Percentiles rank a stretch among this genome's conserved stretches.
These are phyloP conservation scores for Polietes domitor DNA, from an alignment of 2,888 invertebrate genomes.

Conservation along the genomic window DNA sequence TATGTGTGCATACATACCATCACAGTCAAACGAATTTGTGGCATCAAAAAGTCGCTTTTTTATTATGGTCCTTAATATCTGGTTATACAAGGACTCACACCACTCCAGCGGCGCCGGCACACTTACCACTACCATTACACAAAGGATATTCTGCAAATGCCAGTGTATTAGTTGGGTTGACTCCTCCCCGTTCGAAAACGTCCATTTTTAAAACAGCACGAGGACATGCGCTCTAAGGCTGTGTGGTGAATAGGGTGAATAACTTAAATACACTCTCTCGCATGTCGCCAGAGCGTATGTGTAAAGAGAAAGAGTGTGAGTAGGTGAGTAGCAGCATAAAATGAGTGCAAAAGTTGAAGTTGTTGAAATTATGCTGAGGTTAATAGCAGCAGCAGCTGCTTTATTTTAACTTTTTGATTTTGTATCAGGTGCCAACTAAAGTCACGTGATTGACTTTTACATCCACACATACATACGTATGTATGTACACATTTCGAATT, in stretches of 20 bases:
- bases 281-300: neutral
- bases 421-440: conserved; percentile 57
- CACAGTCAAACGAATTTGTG: conserved; percentile 74
- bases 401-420: conserved; percentile 66
- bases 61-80: conserved; percentile 72
- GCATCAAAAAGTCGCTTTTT: conserved; percentile 80
- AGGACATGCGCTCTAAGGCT: conserved; percentile 43
- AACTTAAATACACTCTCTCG: neutral
- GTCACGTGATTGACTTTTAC: conserved; percentile 65
- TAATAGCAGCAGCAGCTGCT: conserved; percentile 61
- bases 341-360: neutral
- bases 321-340: conserved; percentile 6
- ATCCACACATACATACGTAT: neutral
- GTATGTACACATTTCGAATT: neutral
- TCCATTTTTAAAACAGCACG: conserved; percentile 58
- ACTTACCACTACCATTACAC: conserved; percentile 23
- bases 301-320: neutral
- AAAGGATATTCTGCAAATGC: neutral
- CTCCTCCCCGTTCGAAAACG: conserved; percentile 64
- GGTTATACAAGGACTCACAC: conserved; percentile 66
- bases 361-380: conserved; percentile 15
- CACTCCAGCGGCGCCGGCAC: conserved; percentile 25
- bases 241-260: conserved; percentile 54
- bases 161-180: conserved; percentile 51
- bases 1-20: conserved; percentile 50